Base-by-base conservation (phyloP, 2,888 invertebrate species). In the Epinotia nisella region DNA sequence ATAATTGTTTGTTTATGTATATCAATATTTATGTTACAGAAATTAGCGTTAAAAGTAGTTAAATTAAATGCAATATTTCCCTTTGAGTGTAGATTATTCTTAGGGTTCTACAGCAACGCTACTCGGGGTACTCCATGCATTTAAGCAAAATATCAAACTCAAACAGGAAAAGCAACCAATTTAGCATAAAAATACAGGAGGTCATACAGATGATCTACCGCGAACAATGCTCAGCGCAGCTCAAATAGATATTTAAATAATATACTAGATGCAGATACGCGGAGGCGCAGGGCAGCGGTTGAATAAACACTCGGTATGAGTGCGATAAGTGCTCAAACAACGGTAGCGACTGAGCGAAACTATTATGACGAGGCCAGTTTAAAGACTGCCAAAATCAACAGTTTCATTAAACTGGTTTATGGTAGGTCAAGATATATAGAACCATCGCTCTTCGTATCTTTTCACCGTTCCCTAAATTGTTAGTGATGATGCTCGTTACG, bases 261-360 rank as follows among this genome's bases (percentile, higher is more conserved):
- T 65, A 74, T 60, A 69, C 70, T 68, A 70, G 53, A 73, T 71
- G 73, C 73, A 69, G 73, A 73, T 73, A 73, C 64, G 68, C 73
- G 64, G 41, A 53, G 71, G 83, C 65, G 78, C 82, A 75, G 86
- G 85, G 83, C 81, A 78, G 81, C 84, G 85, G 86, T 87, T 88
- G 88, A 89, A 89, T 88, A 90, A 90, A 90, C 89, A 90, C 90
- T 90, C 88, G 87, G 85, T 83, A 89, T 89, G 90, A 85, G 84
- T 82, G 85, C 87, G 90, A 88, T 89, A 89, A 85, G 82, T 84
- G 84, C 84, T 82, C 82, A 81, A 84, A 85, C 75, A 64, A 73
- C 76, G 45, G 64, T 71, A 71, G 73, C 70, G 70, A 64, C 73
- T 35, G 66, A 67, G 58, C 51, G 59, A 49, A 56, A 64, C 24